Base-by-base conservation (phyloP, 2,113 vertebrate species). In the Epinephelus lanceolatus region DNA sequence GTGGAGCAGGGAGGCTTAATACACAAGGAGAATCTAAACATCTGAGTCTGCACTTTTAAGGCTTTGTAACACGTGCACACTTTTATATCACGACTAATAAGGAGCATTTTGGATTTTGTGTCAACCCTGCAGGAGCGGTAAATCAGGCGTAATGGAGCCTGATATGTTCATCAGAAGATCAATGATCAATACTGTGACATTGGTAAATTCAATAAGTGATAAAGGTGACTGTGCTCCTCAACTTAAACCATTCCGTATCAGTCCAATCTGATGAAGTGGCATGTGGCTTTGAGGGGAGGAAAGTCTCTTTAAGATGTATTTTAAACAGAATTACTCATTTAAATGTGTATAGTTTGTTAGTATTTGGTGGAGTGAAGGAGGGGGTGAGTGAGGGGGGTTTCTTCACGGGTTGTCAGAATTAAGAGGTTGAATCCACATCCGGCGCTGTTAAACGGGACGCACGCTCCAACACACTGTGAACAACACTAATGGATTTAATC, bases 401-500 rank as follows among this genome's bases (percentile, higher is more conserved):
- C 25, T 87, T 86, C 72, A 75, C 86, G 57, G 19, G 62, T 80
- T 85, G 87, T 92, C 76, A 89, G 88, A 89, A 83, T 88, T 84
- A 80, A 45, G 78, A 47, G 30, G 17, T 25, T 37, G 91, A 96
- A 96, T 96, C 94, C 94, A 96, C 95, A 95, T 96, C 89, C 42
- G 11, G 9, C 8, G 67, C 72, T 62, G 90, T 91, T 13, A 90
- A 89, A 87, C 67, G 37, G 51, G 72, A 75, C 91, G 76, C 93
- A 85, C 78, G 76, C 86, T 40, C 84, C 83, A 80, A 47, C 52
- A 80, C 74, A 82, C 88, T 49, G 86, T 86, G 90, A 91, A 86
- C 83, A 71, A 90, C 86, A 71, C 82, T 94, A 95, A 95, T 95
- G 93, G 93, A 82, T 88, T 94, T 86, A 95, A 94, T 94, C 93